Percentiles rank a stretch among this genome's conserved stretches.
Evolutionary conservation across 2,113 vertebrate species (phyloP).

Genomic region (Scytalopus superciliaris): DNA sequence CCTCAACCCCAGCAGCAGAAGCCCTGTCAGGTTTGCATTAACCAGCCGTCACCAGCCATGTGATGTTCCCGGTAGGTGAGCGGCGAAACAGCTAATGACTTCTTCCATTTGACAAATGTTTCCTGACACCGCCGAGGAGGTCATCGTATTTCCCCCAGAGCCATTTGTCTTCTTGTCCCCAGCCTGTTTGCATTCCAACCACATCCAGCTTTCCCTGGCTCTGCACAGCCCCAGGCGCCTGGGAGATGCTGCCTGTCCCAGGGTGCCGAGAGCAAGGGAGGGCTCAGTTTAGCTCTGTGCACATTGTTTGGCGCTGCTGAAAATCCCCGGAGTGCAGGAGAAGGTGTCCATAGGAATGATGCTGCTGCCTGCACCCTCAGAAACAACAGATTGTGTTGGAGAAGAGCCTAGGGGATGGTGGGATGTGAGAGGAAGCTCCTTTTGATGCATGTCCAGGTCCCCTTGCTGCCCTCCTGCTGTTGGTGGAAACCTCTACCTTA

Average conservation of each 20-base stretch:
- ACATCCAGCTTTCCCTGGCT: not conserved
- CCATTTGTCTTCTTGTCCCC: not conserved
- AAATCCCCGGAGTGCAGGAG: not conserved
- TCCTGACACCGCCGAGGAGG: not conserved
- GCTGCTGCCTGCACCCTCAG: not conserved
- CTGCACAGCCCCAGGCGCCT: not conserved
- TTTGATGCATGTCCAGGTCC: not conserved
- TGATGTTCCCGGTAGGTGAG: not conserved
- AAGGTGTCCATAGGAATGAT: not conserved
- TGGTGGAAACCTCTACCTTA: not conserved
- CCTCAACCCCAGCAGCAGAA: not conserved
- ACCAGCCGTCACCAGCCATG: not conserved
- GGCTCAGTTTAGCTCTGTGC: not conserved
- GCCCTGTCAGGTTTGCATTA: not conserved
- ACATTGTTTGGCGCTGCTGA: accelerated
- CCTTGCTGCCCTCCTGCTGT: not conserved
- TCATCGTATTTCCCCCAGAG: not conserved
- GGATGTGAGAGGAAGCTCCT: not conserved
- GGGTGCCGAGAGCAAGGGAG: not conserved
- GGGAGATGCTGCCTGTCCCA: not conserved
- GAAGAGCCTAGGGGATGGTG: not conserved
- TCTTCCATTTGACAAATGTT: conserved; percentile 27
- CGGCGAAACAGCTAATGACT: not conserved
- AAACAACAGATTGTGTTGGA: not conserved
- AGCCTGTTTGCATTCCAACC: not conserved